Conservation (phyloP, 2,888 invertebrate genomes). For the Spodoptera littoralis region DNA sequence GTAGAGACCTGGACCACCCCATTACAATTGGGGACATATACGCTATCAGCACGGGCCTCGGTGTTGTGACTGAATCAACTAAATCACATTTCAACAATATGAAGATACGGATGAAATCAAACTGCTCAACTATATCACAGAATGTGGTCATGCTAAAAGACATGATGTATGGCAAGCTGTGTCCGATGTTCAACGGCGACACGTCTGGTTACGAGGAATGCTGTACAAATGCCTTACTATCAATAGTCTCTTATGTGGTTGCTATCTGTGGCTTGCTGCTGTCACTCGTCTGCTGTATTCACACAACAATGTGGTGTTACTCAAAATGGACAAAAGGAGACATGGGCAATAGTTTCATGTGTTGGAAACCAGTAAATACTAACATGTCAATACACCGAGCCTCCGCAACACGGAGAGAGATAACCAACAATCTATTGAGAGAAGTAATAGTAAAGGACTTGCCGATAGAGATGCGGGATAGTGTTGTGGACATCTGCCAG, state of each 20-base stretch:
- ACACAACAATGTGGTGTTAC: conserved; percentile 57
- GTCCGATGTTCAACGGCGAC: conserved; percentile 56
- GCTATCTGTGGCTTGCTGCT: conserved; percentile 63
- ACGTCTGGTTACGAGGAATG: conserved; percentile 61
- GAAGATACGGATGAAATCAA: conserved; percentile 66
- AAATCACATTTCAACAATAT: conserved; percentile 19
- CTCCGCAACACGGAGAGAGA: conserved; percentile 57
- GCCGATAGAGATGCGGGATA: conserved; percentile 73
- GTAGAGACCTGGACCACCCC: conserved; percentile 71
- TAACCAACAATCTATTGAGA: conserved; percentile 69
- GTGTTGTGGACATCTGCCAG: conserved; percentile 71
- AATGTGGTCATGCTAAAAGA: conserved; percentile 73
- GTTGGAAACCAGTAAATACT: conserved; percentile 45
- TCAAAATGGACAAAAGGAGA: conserved; percentile 60
- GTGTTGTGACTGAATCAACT: conserved; percentile 59
- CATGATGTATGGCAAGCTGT: conserved; percentile 71
- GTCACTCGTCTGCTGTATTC: conserved; percentile 62
- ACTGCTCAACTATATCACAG: conserved; percentile 79
- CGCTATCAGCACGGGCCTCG: conserved; percentile 71
- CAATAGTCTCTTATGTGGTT: conserved; percentile 66
- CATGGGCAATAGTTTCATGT: conserved; percentile 42
- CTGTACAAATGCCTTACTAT: conserved; percentile 64
- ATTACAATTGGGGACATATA: conserved; percentile 73
- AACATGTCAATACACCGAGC: conserved; percentile 18
- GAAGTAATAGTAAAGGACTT: conserved; percentile 75